A percentile compares a stretch with the other conserved stretches of the same genome.
These are phyloP conservation scores for Pediacus dermestoides DNA, from an alignment of 2,888 invertebrate genomes.

Conservation along the genomic window DNA sequence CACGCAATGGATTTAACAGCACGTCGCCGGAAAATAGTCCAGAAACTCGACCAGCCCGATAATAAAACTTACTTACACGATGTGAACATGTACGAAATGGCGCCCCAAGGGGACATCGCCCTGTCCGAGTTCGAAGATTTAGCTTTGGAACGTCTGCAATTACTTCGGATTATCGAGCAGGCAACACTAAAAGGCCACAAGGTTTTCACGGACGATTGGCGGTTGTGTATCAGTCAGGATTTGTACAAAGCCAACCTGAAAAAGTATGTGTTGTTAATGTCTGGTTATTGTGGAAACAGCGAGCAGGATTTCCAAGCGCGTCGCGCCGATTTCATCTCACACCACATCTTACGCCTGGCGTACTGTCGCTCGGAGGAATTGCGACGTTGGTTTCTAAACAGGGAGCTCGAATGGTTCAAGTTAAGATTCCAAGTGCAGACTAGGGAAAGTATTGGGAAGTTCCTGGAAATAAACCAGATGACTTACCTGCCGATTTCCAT, in stretches of 20 bases:
- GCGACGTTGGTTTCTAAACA: conserved; percentile 80
- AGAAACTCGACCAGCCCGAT: conserved; percentile 44
- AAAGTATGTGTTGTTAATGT: conserved; percentile 60
- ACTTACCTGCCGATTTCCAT: conserved; percentile 64
- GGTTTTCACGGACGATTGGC: conserved; percentile 65
- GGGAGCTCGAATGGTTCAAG: conserved; percentile 88
- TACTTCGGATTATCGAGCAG: conserved; percentile 73
- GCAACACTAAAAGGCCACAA: conserved; percentile 64
- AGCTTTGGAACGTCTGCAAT: conserved; percentile 77
- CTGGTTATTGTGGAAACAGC: conserved; percentile 49
- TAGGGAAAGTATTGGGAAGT: conserved; percentile 60
- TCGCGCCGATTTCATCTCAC: conserved; percentile 82
- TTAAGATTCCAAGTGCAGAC: conserved; percentile 67
- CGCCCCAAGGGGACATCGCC: conserved; percentile 70
- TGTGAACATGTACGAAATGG: conserved; percentile 72
- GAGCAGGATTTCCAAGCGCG: conserved; percentile 65
- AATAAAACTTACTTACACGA: conserved; percentile 67
- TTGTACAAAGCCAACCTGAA: conserved; percentile 66
- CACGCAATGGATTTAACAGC: conserved; percentile 35
- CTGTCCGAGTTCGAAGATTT: conserved; percentile 84
- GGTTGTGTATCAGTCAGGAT: conserved; percentile 60
- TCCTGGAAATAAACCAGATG: conserved; percentile 61
- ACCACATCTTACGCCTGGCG: conserved; percentile 87
- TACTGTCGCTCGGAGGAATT: conserved; percentile 87
- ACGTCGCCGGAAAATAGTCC: conserved; percentile 35